These are phyloP conservation scores for Melanotaenia trifasciata DNA, from an alignment of 2,797 vertebrate species.

Conservation along the genomic window DNA sequence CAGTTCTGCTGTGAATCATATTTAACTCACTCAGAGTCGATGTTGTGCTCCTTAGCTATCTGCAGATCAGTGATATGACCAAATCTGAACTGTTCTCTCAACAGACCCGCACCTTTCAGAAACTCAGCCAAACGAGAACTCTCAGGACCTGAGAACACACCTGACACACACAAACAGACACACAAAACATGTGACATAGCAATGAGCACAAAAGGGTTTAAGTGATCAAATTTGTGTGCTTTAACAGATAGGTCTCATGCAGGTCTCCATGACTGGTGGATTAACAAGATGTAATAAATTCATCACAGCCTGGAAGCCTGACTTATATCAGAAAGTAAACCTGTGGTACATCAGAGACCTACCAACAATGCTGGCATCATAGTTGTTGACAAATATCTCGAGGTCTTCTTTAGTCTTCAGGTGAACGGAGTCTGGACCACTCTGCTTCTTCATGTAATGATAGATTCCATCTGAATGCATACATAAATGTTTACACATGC, in stretches of 20 bases:
- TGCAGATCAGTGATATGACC: conserved; percentile 67
- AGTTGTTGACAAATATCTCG: conserved; percentile 73
- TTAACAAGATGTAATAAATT: neutral
- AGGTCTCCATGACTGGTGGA: neutral
- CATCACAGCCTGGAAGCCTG: neutral
- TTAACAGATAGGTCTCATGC: neutral
- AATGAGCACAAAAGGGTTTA: neutral
- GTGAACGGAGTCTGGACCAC: conserved; percentile 77
- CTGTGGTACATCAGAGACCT: conserved; percentile 7
- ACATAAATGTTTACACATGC: conserved; percentile 24
- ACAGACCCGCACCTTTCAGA: conserved; percentile 73
- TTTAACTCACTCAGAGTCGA: conserved; percentile 72
- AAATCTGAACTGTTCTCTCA: conserved; percentile 83
- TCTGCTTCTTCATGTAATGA: conserved; percentile 80
- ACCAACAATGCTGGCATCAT: conserved; percentile 82
- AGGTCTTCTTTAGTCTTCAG: conserved; percentile 72
- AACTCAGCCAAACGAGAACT: conserved; percentile 72
- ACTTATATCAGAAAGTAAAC: neutral
- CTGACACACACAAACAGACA: conserved; percentile 50
- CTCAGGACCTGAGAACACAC: conserved; percentile 74
- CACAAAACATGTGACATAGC: neutral
- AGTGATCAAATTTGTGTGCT: neutral
- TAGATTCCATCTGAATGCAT: conserved; percentile 77
- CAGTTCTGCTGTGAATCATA: neutral
- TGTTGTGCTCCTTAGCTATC: conserved; percentile 52